Evolutionary conservation across 2,888 invertebrate species (phyloP), one percentile per base, ranked within the genome.

Genomic region (Noctua comes): DNA sequence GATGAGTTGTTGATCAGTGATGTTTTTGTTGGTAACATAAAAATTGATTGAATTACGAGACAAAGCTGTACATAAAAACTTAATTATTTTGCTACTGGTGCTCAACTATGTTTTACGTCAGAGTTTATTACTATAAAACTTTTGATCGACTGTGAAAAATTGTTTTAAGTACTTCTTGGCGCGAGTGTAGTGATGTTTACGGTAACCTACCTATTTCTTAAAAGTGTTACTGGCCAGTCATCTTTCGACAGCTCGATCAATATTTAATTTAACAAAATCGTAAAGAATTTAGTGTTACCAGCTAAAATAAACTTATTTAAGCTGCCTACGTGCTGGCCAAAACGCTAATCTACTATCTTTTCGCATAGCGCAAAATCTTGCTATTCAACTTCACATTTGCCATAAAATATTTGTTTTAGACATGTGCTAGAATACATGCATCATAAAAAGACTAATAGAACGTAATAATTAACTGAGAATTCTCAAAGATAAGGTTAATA

Each of bases 21-120:
- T 79, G 76, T 89, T 88, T 87, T 87, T 89, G 82, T 90, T 72
- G 68, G 48, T 80, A 79, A 79, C 81, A 87, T 86, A 86, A 86
- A 88, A 89, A 86, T 85, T 89, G 69, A 89, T 90, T 87, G 79
- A 81, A 82, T 87, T 83, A 90, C 76, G 51, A 89, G 76, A 82
- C 84, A 83, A 80, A 83, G 64, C 21, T 62, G 66, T 16, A 62
- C 77, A 82, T 71, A 89, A 89, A 88, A 88, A 90, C 75, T 83
- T 87, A 90, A 89, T 90, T 84, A 87, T 82, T 83, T 81, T 66
- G 88, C 88, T 89, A 89, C 88, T 77, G 88, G 81, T 74, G 69
- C 82, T 78, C 68, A 76, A 76, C 36, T 70, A 82, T 77, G 54
- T 73, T 86, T 73, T 76, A 81, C 70, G 72, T 76, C 78, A 76